Conservation (phyloP, 2,797 vertebrate species). For the Okamejei kenojei region DNA sequence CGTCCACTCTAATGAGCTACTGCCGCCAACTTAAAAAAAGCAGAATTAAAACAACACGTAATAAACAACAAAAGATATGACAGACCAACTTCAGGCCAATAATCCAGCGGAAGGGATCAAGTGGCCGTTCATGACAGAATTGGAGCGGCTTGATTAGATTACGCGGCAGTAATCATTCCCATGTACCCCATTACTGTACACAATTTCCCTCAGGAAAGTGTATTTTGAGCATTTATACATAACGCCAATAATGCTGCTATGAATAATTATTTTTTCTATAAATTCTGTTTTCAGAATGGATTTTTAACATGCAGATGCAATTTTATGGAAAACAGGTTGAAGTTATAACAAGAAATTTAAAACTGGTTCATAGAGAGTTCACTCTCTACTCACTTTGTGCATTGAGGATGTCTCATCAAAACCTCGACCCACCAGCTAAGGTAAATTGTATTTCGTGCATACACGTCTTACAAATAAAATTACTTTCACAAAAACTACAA, state of each 20-base stretch:
- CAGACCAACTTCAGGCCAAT: neutral
- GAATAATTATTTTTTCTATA: constrained; percentile 31
- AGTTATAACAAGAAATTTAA: constrained; percentile 4
- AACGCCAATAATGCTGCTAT: constrained; percentile 10
- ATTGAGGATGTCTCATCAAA: neutral
- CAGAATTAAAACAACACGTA: constrained; percentile 31
- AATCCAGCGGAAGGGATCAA: constrained; percentile 1
- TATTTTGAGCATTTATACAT: constrained; percentile 22
- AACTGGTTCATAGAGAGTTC: constrained; percentile 15
- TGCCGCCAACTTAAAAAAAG: neutral
- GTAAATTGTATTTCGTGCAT: neutral
- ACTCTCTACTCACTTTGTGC: neutral
- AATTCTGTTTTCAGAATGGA: constrained; percentile 22
- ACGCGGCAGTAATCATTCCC: constrained; percentile 17
- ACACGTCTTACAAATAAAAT: too few species aligned
- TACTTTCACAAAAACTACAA: neutral
- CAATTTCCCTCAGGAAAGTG: constrained; percentile 7
- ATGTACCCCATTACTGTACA: neutral
- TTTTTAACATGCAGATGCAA: constrained; percentile 27
- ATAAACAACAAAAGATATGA: constrained; percentile 28
- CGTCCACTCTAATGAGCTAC: constrained; percentile 31
- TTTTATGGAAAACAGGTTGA: constrained; percentile 35
- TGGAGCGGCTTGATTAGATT: constrained; percentile 7
- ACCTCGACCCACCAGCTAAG: neutral
- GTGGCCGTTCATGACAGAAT: constrained; percentile 12